These are phyloP conservation scores for Pantherophis vulpinus DNA, from an alignment of 2,797 vertebrate species.

Conservation along the genomic window DNA sequence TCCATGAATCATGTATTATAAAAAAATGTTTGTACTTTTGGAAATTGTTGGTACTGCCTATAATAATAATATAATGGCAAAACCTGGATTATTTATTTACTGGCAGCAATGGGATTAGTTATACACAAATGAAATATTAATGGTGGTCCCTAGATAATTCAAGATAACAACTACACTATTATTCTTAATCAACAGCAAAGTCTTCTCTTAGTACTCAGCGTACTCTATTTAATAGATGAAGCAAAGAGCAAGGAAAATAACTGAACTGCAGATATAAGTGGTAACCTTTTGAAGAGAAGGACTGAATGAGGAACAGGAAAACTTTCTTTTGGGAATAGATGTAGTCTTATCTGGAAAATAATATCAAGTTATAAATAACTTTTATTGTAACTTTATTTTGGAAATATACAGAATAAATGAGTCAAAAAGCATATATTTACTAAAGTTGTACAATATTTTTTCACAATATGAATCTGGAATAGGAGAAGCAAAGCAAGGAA, in stretches of 20 bases:
- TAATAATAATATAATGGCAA: background rate
- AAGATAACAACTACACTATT: background rate
- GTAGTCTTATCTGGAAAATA: background rate
- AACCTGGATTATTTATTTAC: background rate
- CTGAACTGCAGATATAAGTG: conserved; percentile 40
- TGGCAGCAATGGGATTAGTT: background rate
- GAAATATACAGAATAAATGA: background rate
- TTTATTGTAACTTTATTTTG: background rate
- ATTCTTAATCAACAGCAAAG: background rate
- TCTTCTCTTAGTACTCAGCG: background rate
- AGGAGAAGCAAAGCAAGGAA: background rate
- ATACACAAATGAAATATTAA: background rate
- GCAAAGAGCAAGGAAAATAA: conserved; percentile 45
- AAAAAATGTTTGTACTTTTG: background rate
- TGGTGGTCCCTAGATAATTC: background rate
- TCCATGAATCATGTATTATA: background rate
- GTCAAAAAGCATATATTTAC: background rate
- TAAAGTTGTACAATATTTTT: background rate
- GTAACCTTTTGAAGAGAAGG: background rate
- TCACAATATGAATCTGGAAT: background rate
- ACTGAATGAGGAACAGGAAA: background rate
- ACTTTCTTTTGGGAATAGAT: background rate
- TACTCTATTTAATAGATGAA: conserved; percentile 9
- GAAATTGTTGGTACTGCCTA: background rate
- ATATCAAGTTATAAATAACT: background rate